Evolutionary conservation across 2,113 vertebrate species (phyloP).

Genomic region (Bufo bufo): DNA sequence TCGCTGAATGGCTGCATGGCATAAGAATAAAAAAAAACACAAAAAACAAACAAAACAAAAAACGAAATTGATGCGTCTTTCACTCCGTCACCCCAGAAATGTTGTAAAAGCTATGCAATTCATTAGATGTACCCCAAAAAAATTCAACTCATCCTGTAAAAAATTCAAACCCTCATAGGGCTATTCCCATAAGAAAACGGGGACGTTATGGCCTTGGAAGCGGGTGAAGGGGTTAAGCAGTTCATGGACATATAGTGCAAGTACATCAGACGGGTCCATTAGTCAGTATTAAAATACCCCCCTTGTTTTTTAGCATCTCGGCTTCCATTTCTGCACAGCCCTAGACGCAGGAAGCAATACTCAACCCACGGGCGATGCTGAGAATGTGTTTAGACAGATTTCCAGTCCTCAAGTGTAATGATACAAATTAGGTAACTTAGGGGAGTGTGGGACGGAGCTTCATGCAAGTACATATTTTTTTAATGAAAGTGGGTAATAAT

Average conservation of each 20-base stretch:
- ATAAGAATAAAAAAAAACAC: too few species aligned
- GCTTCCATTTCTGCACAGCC: neutral
- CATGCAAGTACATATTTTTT: conserved; percentile 4
- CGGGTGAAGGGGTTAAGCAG: too few species aligned
- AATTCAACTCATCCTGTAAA: too few species aligned
- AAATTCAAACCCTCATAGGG: too few species aligned
- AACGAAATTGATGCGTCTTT: too few species aligned
- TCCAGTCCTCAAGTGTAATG: conserved; percentile 31
- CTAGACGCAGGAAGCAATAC: neutral
- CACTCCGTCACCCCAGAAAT: too few species aligned
- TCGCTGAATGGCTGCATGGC: too few species aligned
- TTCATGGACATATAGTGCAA: neutral
- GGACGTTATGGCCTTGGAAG: too few species aligned
- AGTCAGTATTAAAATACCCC: neutral
- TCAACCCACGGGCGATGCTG: conserved; percentile 8
- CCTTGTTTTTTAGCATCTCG: neutral
- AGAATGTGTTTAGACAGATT: conserved; percentile 42
- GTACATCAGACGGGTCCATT: neutral
- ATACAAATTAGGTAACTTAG: conserved; percentile 20
- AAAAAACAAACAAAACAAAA: too few species aligned
- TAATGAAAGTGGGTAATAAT: neutral
- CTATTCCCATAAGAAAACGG: too few species aligned
- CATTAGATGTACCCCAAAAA: too few species aligned
- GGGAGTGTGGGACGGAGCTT: neutral
- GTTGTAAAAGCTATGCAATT: too few species aligned